Evolutionary conservation across 1,140 invertebrate species (phyloP).

Genomic region (Nasonia longicornis): DNA sequence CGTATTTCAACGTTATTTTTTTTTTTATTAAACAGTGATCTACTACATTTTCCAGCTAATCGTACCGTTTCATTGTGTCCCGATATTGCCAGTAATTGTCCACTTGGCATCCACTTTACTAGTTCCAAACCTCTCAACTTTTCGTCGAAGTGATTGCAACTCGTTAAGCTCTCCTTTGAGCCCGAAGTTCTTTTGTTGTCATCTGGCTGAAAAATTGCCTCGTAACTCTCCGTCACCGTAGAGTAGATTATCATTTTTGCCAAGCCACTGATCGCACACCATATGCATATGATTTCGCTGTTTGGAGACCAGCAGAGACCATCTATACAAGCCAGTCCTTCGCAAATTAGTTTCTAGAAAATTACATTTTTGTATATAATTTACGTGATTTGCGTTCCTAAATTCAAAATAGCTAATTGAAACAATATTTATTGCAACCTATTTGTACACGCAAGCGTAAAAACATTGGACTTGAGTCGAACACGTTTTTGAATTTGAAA

Average conservation of each 20-base stretch:
- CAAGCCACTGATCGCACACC: constrained; percentile 60
- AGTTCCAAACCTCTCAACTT: constrained; percentile 62
- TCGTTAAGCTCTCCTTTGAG: background rate
- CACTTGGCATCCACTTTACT: constrained; percentile 63
- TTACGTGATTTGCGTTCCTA: background rate
- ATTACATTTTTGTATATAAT: background rate
- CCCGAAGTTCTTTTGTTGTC: constrained; percentile 45
- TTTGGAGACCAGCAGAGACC: constrained; percentile 65
- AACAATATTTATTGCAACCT: too few relatives aligned
- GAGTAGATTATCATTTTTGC: constrained; percentile 65
- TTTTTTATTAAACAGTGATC: too few relatives aligned
- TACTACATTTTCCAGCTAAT: background rate
- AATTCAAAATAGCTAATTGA: too few relatives aligned
- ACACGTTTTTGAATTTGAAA: too few relatives aligned
- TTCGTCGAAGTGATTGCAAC: constrained; percentile 21
- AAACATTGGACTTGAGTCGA: too few relatives aligned
- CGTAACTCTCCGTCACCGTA: constrained; percentile 56
- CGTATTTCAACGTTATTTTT: background rate
- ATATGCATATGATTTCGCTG: constrained; percentile 63
- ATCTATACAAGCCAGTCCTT: constrained; percentile 59
- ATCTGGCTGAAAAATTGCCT: constrained; percentile 58
- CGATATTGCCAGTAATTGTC: constrained; percentile 63
- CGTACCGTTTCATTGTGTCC: constrained; percentile 65
- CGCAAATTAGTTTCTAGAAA: constrained; percentile 65
- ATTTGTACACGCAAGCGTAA: too few relatives aligned